A percentile compares a stretch with the other conserved stretches of the same genome.
Conservation (phyloP, 2,797 vertebrate genomes). For the Diplodus puntazzo region DNA sequence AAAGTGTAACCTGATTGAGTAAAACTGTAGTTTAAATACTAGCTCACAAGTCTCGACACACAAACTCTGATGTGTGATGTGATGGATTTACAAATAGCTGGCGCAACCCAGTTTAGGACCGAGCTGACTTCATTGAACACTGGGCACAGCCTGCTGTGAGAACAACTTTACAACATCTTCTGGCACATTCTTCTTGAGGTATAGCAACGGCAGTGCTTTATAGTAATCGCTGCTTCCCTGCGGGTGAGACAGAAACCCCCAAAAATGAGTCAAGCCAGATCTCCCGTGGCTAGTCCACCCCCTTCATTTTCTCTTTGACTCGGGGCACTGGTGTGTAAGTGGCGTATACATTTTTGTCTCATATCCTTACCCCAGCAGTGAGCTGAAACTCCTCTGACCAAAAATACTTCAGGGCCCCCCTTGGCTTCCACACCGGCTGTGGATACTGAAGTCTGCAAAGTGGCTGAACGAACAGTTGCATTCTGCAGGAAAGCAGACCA, state of each 20-base stretch:
- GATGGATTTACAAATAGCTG: conserved; percentile 12
- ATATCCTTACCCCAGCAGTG: conserved; percentile 43
- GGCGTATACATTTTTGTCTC: conserved; percentile 58
- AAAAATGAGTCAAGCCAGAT: conserved; percentile 48
- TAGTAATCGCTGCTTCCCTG: conserved; percentile 54
- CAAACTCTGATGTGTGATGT: not conserved
- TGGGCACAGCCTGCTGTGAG: conserved; percentile 11
- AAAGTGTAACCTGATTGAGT: not conserved
- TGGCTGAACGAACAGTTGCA: conserved; percentile 3
- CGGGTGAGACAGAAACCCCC: conserved; percentile 51
- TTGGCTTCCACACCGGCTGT: conserved; percentile 25
- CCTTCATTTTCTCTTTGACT: conserved; percentile 64
- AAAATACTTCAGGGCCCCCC: conserved; percentile 23
- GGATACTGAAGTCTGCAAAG: conserved; percentile 1
- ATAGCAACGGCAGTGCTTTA: conserved; percentile 31
- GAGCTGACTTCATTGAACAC: conserved; percentile 12
- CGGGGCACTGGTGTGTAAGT: conserved; percentile 48
- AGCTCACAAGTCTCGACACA: not conserved
- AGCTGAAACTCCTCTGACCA: conserved; percentile 39
- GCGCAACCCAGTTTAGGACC: not conserved
- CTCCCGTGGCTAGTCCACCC: conserved; percentile 28
- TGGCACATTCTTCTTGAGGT: conserved; percentile 35
- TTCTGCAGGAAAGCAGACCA: not conserved
- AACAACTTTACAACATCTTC: conserved; percentile 31
- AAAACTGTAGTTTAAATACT: conserved; percentile 11